A percentile compares a stretch with the other conserved stretches of the same genome.
Conservation (phyloP, 1,140 invertebrate genomes). For the Frieseomelitta varia region DNA sequence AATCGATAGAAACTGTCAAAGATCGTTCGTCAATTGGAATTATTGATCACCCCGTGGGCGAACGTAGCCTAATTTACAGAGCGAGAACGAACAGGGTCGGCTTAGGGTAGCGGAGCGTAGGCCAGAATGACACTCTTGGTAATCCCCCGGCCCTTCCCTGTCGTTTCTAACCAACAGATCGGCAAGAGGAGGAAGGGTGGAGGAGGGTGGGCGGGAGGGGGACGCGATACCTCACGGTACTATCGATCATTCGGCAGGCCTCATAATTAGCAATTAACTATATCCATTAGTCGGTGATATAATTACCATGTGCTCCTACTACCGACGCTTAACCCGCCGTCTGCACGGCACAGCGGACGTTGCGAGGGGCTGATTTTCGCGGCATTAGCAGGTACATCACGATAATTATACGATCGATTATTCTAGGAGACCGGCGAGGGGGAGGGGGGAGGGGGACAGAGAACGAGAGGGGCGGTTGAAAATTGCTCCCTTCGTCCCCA, state of each 20-base stretch:
- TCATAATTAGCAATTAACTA: conserved; percentile 83
- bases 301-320: conserved; percentile 81
- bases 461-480: conserved; percentile 44
- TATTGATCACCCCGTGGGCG: conserved; percentile 43
- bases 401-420: conserved; percentile 79
- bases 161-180: conserved; percentile 72
- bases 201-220: neutral
- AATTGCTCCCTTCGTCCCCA: conserved; percentile 60
- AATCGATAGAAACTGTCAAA: neutral
- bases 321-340: conserved; percentile 75
- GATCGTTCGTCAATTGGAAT: conserved; percentile 46
- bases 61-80: conserved; percentile 46
- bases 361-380: conserved; percentile 76
- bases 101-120: conserved; percentile 47
- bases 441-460: conserved; percentile 33
- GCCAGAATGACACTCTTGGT: conserved; percentile 78
- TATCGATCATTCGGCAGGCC: conserved; percentile 82
- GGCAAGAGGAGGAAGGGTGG: neutral
- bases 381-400: conserved; percentile 76
- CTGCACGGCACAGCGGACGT: conserved; percentile 69
- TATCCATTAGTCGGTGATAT: conserved; percentile 82
- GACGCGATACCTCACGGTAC: conserved; percentile 75
- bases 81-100: conserved; percentile 33
- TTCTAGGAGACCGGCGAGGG: conserved; percentile 65
- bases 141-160: conserved; percentile 68